phyloP scores from a whole-genome alignment of 2,113 vertebrate species.

The Psilopsiagon aurifrons region DNA sequence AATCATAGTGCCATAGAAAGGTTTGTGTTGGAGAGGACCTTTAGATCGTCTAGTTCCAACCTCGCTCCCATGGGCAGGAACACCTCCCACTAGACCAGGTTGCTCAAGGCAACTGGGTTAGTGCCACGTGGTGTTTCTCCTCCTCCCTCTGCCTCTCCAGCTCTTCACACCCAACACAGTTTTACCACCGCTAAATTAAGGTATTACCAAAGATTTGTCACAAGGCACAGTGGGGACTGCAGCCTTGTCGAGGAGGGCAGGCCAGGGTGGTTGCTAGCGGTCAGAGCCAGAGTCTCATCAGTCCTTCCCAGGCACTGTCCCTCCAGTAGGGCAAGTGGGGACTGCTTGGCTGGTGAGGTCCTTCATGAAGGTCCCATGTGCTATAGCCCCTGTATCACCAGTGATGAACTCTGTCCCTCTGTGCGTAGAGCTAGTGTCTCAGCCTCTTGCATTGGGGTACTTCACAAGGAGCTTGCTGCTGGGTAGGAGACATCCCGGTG shows the following conservation, averaged over 20 bases:
- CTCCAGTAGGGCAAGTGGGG: fast-evolving
- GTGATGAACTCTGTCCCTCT: fast-evolving
- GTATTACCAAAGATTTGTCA: background rate
- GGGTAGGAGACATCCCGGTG: fast-evolving
- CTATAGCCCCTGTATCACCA: background rate
- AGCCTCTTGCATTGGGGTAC: background rate
- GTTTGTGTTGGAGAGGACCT: background rate
- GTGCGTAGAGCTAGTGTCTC: fast-evolving
- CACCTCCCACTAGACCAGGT: background rate
- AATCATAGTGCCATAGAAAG: background rate
- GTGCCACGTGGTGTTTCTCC: background rate
- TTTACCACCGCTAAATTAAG: background rate
- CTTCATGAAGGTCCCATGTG: background rate
- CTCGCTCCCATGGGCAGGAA: background rate
- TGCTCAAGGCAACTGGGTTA: background rate
- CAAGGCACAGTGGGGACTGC: too few species aligned
- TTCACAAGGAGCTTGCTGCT: background rate
- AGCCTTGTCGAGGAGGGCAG: background rate
- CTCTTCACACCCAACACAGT: background rate
- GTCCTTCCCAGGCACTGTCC: background rate
- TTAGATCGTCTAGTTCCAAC: background rate
- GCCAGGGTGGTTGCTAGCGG: background rate
- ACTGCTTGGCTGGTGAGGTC: background rate
- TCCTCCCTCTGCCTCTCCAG: background rate
- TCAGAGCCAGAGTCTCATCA: background rate